Percentiles rank a stretch among this genome's conserved stretches.
Evolutionary conservation across 2,113 vertebrate species (phyloP).

Genomic region (Sylvia atricapilla): DNA sequence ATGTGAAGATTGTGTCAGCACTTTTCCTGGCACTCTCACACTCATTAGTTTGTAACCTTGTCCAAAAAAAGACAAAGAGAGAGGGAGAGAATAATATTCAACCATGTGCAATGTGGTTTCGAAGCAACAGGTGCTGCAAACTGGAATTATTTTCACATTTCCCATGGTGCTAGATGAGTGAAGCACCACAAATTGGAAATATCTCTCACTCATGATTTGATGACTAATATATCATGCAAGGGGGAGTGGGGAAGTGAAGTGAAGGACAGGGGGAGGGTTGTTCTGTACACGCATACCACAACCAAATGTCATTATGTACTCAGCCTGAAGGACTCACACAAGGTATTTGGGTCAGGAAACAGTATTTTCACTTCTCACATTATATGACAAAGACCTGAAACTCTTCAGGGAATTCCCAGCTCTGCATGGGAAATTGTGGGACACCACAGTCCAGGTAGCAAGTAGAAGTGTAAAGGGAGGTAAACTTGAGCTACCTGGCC

Average conservation of each 20-base stretch:
- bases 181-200: not conserved
- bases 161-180: not conserved
- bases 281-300: not conserved
- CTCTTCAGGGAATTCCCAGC: not conserved
- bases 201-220: not conserved
- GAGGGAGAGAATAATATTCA: not conserved
- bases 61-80: not conserved
- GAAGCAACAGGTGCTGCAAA: slow-evolving; percentile 22
- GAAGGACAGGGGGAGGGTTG: not conserved
- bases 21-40: not conserved
- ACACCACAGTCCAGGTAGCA: not conserved
- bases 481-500: not conserved
- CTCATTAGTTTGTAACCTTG: slow-evolving; percentile 53
- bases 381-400: not conserved
- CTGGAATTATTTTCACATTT: not conserved
- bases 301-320: not conserved
- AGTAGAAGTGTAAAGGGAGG: not conserved
- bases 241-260: not conserved
- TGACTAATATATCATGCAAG: slow-evolving; percentile 9
- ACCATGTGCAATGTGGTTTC: not conserved
- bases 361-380: not conserved
- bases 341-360: slow-evolving; percentile 7
- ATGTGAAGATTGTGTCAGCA: slow-evolving; percentile 42
- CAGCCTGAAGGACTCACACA: not conserved
- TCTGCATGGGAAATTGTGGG: not conserved